Conservation (phyloP, 2,797 vertebrate species). For the Ctenochaetus hawaiiensis region DNA sequence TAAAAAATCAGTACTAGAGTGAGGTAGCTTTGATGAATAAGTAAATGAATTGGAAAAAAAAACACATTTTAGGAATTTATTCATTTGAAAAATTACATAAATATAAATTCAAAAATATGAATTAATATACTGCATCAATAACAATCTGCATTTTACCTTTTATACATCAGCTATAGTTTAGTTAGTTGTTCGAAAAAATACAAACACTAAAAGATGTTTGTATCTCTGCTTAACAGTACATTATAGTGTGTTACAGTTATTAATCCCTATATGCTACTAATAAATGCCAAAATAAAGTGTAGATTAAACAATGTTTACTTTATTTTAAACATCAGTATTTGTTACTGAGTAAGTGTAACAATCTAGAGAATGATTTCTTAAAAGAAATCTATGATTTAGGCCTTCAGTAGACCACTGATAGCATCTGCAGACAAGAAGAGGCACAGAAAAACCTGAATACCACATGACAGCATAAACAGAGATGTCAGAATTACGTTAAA, state of each 20-base stretch:
- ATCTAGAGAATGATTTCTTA: background rate
- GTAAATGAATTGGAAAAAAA: too few species aligned
- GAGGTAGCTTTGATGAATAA: too few species aligned
- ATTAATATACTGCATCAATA: too few species aligned
- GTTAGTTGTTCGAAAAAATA: background rate
- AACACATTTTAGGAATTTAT: too few species aligned
- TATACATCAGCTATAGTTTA: background rate
- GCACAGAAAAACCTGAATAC: background rate
- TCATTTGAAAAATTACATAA: too few species aligned
- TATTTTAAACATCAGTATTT: background rate
- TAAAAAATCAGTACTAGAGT: too few species aligned
- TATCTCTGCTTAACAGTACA: background rate
- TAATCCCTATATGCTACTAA: background rate
- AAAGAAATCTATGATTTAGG: background rate
- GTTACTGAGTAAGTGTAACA: background rate
- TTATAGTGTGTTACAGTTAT: background rate
- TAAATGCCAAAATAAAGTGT: background rate
- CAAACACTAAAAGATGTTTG: background rate
- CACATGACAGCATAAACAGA: background rate
- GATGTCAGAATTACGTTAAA: constrained; percentile 3
- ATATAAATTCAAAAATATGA: too few species aligned
- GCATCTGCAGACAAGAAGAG: background rate
- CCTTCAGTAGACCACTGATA: background rate
- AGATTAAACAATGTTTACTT: background rate
- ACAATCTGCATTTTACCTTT: background rate